Evolutionary conservation across 2,888 invertebrate species (phyloP), one percentile per base, ranked within the genome.

Genomic region (Chirona hameri): DNA sequence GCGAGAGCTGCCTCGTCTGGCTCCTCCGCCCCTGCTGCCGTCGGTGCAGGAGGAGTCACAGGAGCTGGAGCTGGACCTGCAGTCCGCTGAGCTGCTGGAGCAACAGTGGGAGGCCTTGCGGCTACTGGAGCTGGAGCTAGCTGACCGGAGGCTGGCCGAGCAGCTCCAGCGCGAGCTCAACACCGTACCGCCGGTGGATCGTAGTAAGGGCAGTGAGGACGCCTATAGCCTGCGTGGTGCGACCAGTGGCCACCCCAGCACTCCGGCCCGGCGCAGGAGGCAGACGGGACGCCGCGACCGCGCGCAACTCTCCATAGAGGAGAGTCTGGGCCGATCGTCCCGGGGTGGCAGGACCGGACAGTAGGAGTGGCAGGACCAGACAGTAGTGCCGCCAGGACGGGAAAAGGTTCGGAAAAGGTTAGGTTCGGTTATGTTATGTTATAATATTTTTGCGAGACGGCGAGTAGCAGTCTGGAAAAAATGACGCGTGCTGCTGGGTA

Each of bases 161-260:
- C 65, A 27, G 27, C 65, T 65, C 27, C 65, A 65, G 65, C 65
- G n/a, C 65, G 65, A 65, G 65, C 65, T 65, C 9, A 65, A 65
- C 65, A 27, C n/a, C 5, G n/a, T 10, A 27, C 65, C 24, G 65
- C 65, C 65, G n/a, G 65, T 46, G 81, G 21, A 79, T 65, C 57
- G 60, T 18, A 55, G 81, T 72, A 57, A 29, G 83, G 81, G 57
- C 52, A n/a, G 81, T n/a, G 79, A 3, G 57, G 29, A 57, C 79
- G 79, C n/a, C 39, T 65, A 29, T 79, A 10, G 79, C 12, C n/a
- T 48, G 39, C 46, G 52, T 18, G 52, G 52, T 1, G 52, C 5
- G 52, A 18, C 52, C 15, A 18, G 52, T 12, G 52, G 18, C 12
- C 52, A 52, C 52, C 18, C 52, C 1, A 12, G 52, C 52, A 52